phyloP scores from a whole-genome alignment of 2,797 vertebrate species.

The Loris lydekkerianus region DNA sequence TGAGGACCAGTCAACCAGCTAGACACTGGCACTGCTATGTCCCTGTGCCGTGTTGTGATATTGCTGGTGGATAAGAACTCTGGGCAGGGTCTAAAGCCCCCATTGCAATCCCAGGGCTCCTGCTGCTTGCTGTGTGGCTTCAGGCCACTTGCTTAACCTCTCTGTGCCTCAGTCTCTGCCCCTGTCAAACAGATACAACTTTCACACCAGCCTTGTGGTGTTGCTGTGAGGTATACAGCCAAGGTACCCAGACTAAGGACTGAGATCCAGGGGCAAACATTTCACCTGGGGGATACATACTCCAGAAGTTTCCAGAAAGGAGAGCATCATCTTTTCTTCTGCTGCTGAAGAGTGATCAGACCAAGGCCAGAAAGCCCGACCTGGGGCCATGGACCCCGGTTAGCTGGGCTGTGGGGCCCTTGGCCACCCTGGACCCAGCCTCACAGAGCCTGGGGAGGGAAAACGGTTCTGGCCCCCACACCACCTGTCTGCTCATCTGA shows the following conservation, averaged over 20 bases:
- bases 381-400: fast-evolving
- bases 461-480: fast-evolving
- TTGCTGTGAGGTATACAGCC: background rate
- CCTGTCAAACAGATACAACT: background rate
- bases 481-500: background rate
- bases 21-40: background rate
- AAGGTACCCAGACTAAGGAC: background rate
- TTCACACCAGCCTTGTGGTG: background rate
- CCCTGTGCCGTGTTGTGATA: background rate
- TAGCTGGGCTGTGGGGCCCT: background rate
- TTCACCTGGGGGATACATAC: background rate
- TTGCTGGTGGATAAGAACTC: background rate
- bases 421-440: background rate
- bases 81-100: background rate
- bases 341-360: background rate
- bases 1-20: no score
- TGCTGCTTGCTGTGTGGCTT: background rate
- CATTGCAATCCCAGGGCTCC: background rate
- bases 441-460: background rate
- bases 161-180: background rate
- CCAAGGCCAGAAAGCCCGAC: background rate
- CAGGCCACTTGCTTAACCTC: background rate
- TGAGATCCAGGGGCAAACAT: background rate
- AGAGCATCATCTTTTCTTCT: background rate
- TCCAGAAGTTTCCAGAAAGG: background rate